Evolutionary conservation across 2,888 invertebrate genomes (phyloP), one percentile per base, ranked within the genome.

Genomic region (Adineta ricciae): DNA sequence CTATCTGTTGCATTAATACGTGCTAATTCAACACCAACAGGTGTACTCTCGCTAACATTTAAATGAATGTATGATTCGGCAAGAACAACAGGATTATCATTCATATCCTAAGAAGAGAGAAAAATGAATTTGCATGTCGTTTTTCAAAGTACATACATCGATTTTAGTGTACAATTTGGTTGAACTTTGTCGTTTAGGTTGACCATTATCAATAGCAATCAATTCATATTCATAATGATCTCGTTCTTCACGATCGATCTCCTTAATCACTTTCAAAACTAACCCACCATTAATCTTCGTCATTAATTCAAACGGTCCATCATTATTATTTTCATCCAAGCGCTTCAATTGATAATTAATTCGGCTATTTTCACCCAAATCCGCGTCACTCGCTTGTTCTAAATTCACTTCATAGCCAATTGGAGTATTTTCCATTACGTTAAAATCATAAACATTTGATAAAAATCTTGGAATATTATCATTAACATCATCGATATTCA

Each of bases 1-100:
- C 92, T 92, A 88, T 95, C 95, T 2, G 91, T 92, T 0, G 95
- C 95, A 78, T 84, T 41, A n/a, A 78, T 41, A 41, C 78, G 38
- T 78, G 41, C 9, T 78, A 78, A 41, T 78, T 78, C 78, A 1
- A 41, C 41, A 9, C 78, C 78, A 38, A 85, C 27, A 46, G 83
- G 36, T 9, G 83, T 50, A 41, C 84, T 82, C 52, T 85, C 85
- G 54, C 46, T 85, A 5, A 85, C 24, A 32, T 73, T 56, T 49
- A 85, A 50, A n/a, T 41, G 50, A n/a, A 83, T 83, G 27, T 78
- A 16, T 24, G 64, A 14, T 7, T 84, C 27, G 4, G 16, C 32
- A 52, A 85, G 83, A 72, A 41, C 46, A 41, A 83, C 73, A 7
- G 49, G 32, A 56, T 85, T 83, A 73, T 85, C 85, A 56, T 85